Evolutionary conservation across 2,113 vertebrate genomes (phyloP).

Genomic region (Trematomus loennbergii): DNA sequence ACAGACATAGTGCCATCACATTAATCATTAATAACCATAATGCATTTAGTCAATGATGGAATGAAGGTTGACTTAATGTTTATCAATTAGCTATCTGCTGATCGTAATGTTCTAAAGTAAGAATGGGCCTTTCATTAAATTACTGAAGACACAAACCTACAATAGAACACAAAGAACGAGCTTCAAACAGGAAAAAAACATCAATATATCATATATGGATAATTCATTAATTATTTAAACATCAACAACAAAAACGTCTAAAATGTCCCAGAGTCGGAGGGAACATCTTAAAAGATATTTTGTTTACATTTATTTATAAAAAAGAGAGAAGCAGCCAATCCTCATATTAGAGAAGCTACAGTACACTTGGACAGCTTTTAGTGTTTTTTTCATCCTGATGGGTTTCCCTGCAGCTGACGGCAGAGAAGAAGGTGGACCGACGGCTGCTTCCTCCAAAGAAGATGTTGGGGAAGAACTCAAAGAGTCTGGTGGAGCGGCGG

Average conservation of each 20-base stretch:
- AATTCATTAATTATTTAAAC: background rate
- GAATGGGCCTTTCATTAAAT: background rate
- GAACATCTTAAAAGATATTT: background rate
- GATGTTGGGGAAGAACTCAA: conserved; percentile 98
- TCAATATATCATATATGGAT: background rate
- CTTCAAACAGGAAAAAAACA: background rate
- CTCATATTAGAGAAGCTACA: background rate
- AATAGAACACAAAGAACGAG: background rate
- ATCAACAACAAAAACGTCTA: background rate
- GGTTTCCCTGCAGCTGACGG: conserved; percentile 84
- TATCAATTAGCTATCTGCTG: background rate
- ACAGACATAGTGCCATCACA: too few relatives aligned
- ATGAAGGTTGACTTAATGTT: too few relatives aligned
- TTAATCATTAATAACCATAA: background rate
- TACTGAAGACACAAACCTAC: background rate
- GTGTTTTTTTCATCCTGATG: background rate
- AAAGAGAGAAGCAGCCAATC: background rate
- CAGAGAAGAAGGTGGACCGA: conserved; percentile 92
- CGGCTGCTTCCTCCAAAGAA: conserved; percentile 96
- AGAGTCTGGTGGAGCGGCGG: conserved; percentile 93
- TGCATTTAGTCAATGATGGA: background rate
- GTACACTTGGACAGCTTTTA: too few relatives aligned
- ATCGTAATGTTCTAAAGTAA: background rate
- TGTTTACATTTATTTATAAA: background rate
- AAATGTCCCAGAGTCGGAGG: background rate